These are phyloP conservation scores for Diabrotica balteata DNA, from an alignment of 2,888 invertebrate species.

Conservation along the genomic window DNA sequence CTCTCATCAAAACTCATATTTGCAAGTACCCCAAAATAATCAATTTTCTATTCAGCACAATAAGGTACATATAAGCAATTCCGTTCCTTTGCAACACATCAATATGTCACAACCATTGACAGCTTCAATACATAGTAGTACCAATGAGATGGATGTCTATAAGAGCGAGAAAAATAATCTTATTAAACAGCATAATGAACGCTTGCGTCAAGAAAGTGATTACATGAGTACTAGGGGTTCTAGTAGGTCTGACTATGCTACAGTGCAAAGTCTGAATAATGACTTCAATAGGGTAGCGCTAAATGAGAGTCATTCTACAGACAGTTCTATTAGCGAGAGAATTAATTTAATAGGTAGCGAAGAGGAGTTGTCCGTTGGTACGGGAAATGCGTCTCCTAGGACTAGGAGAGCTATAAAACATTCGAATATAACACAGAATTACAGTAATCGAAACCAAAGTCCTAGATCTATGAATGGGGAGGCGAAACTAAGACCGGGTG, in stretches of 20 bases:
- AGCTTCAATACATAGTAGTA: conserved; percentile 57
- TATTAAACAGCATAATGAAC: conserved; percentile 56
- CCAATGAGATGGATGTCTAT: conserved; percentile 55
- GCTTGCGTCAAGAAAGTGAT: conserved; percentile 60
- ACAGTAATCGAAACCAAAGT: conserved; percentile 66
- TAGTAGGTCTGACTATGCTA: conserved; percentile 46
- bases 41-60: conserved; percentile 56
- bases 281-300: conserved; percentile 55
- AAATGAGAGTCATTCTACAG: conserved; percentile 63
- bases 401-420: conserved; percentile 61
- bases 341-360: conserved; percentile 59
- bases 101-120: conserved; percentile 58
- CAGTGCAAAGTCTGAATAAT: conserved; percentile 45
- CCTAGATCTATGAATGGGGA: conserved; percentile 68
- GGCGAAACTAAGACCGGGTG: conserved; percentile 65
- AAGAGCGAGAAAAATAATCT: conserved; percentile 54
- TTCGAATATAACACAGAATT: conserved; percentile 45
- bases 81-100: conserved; percentile 58
- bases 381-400: conserved; percentile 64
- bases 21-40: conserved; percentile 48
- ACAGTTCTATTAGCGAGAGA: conserved; percentile 63
- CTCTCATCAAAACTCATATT: conserved; percentile 50
- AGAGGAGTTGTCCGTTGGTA: conserved; percentile 66
- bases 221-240: conserved; percentile 49
- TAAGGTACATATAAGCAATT: conserved; percentile 60